phyloP scores from a whole-genome alignment of 1,140 invertebrate species.

The fruit fly (Drosophila melanogaster) region DNA sequence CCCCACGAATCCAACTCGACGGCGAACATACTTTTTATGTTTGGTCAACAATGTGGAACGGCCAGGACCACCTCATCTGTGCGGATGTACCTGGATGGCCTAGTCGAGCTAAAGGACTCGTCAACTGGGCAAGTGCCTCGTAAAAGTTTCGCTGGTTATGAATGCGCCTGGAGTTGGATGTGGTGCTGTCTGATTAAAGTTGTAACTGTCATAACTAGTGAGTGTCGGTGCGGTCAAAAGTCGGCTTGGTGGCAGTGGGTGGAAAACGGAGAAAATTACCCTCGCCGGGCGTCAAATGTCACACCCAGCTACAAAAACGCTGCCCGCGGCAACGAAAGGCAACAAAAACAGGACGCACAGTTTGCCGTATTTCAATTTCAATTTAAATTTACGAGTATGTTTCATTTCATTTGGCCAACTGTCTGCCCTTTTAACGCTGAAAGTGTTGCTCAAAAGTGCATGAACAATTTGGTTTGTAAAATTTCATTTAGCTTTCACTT shows the following conservation, averaged over 20 bases:
- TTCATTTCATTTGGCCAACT: conserved; percentile 67
- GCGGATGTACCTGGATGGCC: conserved; percentile 9
- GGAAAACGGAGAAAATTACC: conserved; percentile 28
- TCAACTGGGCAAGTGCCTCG: conserved; percentile 56
- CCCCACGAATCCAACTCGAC: conserved; percentile 2
- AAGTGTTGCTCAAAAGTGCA: conserved; percentile 78
- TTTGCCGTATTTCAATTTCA: conserved; percentile 58
- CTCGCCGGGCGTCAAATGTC: conserved; percentile 50
- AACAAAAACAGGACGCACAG: conserved; percentile 42
- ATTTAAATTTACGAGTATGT: conserved; percentile 61
- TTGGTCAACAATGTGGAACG: conserved; percentile 68
- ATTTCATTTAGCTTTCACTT: conserved; percentile 73
- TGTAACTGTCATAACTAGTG: conserved; percentile 47
- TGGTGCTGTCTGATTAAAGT: conserved; percentile 57
- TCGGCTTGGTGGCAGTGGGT: too few species aligned
- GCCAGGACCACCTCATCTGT: conserved; percentile 12
- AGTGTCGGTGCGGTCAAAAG: neutral
- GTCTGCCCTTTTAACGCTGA: conserved; percentile 55
- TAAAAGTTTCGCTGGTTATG: conserved; percentile 48
- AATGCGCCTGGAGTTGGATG: neutral
- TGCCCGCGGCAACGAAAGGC: conserved; percentile 42
- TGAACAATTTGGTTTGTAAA: conserved; percentile 80
- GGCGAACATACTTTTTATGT: conserved; percentile 56
- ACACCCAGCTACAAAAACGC: conserved; percentile 55
- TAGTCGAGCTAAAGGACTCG: conserved; percentile 11